Evolutionary conservation across 2,797 vertebrate species (phyloP).

Genomic region (Alcedo quadribrachys): DNA sequence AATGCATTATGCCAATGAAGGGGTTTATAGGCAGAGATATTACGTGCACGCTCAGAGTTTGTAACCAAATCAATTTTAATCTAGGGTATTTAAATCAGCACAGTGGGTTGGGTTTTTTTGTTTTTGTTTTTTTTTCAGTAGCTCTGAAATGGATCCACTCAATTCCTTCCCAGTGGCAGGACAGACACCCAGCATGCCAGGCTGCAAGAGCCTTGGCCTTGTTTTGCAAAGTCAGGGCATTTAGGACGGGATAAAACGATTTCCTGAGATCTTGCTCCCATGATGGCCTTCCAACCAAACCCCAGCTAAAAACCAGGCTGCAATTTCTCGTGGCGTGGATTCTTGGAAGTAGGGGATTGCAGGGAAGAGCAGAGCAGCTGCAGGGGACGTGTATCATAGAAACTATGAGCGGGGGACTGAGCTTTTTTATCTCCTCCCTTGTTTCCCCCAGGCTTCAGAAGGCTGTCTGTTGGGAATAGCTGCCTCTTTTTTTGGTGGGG

Average conservation of each 20-base stretch:
- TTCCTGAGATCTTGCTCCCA: not conserved
- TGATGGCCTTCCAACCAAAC: not conserved
- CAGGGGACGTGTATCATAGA: not conserved
- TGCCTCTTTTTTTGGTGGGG: not conserved
- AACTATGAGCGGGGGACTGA: not conserved
- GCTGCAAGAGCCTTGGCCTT: not conserved
- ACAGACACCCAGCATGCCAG: not conserved
- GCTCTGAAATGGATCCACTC: not conserved
- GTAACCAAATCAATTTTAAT: slow-evolving; percentile 41
- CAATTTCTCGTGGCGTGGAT: not conserved
- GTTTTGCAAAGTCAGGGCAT: not conserved
- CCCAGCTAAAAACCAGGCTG: not conserved
- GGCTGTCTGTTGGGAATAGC: slow-evolving; percentile 3
- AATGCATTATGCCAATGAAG: slow-evolving; percentile 44
- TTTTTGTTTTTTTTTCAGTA: not conserved
- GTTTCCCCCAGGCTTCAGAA: not conserved
- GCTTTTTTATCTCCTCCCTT: not conserved
- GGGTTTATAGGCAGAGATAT: slow-evolving; percentile 26
- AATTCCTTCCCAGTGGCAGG: not conserved
- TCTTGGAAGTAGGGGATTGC: not conserved
- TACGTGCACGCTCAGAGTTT: not conserved
- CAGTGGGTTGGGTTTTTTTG: not conserved
- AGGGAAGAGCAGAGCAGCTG: slow-evolving; percentile 3
- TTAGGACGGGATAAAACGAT: not conserved
- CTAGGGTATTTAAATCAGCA: slow-evolving; percentile 12